Evolutionary conservation across 2,888 invertebrate genomes (phyloP), one percentile per base, ranked within the genome.

Genomic region (Terebella lapidaria): DNA sequence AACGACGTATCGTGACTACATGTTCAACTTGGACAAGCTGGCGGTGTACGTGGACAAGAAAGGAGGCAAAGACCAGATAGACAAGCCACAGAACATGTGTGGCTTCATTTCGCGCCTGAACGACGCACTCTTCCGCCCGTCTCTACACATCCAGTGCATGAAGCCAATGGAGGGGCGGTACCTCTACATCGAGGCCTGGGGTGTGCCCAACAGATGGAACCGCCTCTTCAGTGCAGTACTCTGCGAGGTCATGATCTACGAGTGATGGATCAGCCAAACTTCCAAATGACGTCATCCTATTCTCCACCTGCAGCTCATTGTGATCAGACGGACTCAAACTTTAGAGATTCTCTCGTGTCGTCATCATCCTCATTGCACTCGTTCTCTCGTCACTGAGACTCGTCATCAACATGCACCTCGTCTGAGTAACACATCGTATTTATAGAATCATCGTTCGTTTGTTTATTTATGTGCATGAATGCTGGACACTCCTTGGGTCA

Each of bases 211-310:
- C 67, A 74, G 83, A 52, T 83, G 81, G 80, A 81, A 80, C 63
- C 71, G 81, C 53, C 74, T 83, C 20, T 84, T 83, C 72, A 82
- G 81, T 53, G 81, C 83, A 29, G 81, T 84, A 25, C 72, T 84
- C 24, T 84, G 84, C 67, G 83, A 84, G 73, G 83, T 84, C 5
- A 78, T 81, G 74, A 81, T 83, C 26, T 83, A 83, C 46, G 57
- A 62, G 45, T 65, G 45, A 59, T 10, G n/a, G n/a, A n/a, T n/a
- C n/a, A n/a, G n/a, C n/a, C n/a, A n/a, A n/a, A n/a, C n/a, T n/a
- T 10, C 42, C 10, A 35, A 15, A 35, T 35, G 42, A 15, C 10
- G 10, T 15, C 42, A 35, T 35, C 10, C 10, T 35, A n/a, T 35
- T 15, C 42, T 15, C 10, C 42, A 35, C 42, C n/a, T 15, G n/a